These are phyloP conservation scores for Hermetia illucens DNA, from an alignment of 1,140 invertebrate species.

Conservation along the genomic window DNA sequence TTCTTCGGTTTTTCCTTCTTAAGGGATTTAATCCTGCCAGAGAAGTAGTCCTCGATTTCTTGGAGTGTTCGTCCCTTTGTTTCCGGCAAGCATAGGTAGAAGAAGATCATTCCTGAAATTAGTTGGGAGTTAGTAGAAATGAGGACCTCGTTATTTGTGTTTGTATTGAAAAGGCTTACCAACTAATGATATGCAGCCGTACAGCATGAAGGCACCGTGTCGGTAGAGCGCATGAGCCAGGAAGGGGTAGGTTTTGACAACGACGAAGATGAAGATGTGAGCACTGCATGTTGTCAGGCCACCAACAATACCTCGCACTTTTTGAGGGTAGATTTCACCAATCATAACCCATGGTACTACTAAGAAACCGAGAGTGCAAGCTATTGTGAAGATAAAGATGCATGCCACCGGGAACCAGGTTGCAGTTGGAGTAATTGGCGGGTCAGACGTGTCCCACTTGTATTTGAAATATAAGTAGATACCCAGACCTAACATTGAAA, in stretches of 20 bases:
- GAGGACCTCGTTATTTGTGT: not conserved
- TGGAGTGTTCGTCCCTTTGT: constrained; percentile 63
- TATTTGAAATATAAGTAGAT: constrained; percentile 41
- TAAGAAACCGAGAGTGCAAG: constrained; percentile 50
- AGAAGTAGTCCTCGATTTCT: constrained; percentile 61
- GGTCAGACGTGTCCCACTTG: constrained; percentile 28
- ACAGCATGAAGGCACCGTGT: constrained; percentile 46
- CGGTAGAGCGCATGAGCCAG: constrained; percentile 34
- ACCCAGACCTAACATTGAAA: constrained; percentile 45
- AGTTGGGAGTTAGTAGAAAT: no score
- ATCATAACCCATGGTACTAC: constrained; percentile 63
- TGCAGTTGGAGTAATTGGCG: constrained; percentile 20
- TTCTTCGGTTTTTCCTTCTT: no score
- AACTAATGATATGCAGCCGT: constrained; percentile 43
- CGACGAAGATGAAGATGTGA: constrained; percentile 47
- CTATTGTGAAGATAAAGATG: constrained; percentile 45
- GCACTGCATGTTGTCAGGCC: constrained; percentile 50
- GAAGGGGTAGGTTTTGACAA: constrained; percentile 51
- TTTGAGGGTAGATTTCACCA: constrained; percentile 47
- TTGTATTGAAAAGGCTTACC: constrained; percentile 28
- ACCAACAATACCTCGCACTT: constrained; percentile 46
- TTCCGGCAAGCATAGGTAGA: constrained; percentile 59
- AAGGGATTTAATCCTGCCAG: constrained; percentile 30
- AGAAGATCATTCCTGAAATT: constrained; percentile 35
- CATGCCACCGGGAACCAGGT: constrained; percentile 48